Percentiles rank a stretch among this genome's conserved stretches.
These are phyloP conservation scores for Dolichoris vasculosae DNA, from an alignment of 1,140 invertebrate species.

Conservation along the genomic window DNA sequence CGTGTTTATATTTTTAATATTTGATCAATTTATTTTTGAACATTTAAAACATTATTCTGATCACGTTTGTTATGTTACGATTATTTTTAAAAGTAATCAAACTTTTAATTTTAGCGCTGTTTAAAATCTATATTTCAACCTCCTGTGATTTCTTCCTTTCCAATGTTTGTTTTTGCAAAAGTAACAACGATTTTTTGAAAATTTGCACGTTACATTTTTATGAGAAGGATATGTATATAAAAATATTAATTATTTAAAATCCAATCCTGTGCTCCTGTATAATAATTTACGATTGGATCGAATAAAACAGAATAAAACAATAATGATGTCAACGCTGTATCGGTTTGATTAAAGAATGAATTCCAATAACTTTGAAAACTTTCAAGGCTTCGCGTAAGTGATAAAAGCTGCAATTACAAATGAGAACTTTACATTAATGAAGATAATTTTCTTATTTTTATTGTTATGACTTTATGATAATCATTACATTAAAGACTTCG, in stretches of 20 bases:
- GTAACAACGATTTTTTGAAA: not conserved
- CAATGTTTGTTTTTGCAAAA: not conserved
- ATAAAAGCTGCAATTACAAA: conserved; percentile 33
- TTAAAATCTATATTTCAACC: not conserved
- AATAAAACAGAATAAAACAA: conserved; percentile 15
- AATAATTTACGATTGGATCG: conserved; percentile 24
- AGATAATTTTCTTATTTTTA: conserved; percentile 45
- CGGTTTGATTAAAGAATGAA: not conserved
- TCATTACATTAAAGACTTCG: conserved; percentile 34
- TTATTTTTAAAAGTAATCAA: not conserved
- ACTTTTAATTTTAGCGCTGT: not conserved
- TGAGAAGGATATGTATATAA: conserved; percentile 21
- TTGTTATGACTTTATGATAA: conserved; percentile 39
- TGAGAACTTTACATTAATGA: conserved; percentile 19
- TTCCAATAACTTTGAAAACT: conserved; percentile 21
- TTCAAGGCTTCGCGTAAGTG: conserved; percentile 31
- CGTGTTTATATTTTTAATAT: not conserved
- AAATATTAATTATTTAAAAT: conserved; percentile 38
- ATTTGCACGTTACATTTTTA: not conserved
- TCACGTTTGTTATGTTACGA: not conserved
- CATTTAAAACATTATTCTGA: not conserved
- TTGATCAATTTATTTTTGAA: not conserved
- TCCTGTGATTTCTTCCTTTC: not conserved
- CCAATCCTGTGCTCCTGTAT: conserved; percentile 13
- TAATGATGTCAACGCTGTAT: not conserved